Conservation (phyloP, 2,113 vertebrate genomes). For the Nyctibius bracteatus region DNA sequence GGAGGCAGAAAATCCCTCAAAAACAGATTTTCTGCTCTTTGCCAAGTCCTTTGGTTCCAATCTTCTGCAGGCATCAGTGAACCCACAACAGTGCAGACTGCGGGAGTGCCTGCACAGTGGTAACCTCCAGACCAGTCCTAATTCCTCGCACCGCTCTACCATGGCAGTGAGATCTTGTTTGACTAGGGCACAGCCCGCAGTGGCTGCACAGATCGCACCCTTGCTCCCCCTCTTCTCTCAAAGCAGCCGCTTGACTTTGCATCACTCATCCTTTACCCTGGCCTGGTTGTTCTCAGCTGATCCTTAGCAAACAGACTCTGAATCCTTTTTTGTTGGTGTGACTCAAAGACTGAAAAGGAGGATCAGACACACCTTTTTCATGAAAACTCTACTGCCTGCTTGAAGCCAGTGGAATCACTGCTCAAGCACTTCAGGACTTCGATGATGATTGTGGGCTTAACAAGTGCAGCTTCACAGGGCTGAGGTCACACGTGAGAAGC, state of each 20-base stretch:
- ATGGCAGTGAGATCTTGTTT: rapidly evolving
- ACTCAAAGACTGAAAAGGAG: not conserved
- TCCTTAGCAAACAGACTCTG: not conserved
- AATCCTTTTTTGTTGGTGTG: not conserved
- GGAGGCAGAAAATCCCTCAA: not conserved
- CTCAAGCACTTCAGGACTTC: not conserved
- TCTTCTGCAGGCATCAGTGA: not conserved
- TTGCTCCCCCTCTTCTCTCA: not conserved
- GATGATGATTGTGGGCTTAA: rapidly evolving
- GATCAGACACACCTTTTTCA: not conserved
- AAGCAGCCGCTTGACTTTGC: not conserved
- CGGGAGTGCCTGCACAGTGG: too few species aligned
- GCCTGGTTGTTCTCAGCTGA: not conserved
- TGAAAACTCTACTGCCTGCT: not conserved
- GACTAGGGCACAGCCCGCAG: not conserved
- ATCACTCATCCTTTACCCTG: not conserved
- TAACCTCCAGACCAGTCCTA: not conserved
- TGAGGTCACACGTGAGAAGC: not conserved
- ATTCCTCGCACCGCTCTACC: not conserved
- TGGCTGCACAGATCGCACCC: rapidly evolving
- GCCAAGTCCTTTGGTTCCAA: not conserved
- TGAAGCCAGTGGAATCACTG: not conserved
- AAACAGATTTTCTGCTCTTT: not conserved
- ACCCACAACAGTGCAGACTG: too few species aligned
- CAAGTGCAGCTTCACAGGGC: not conserved